phyloP scores from a whole-genome alignment of 2,888 invertebrate species.

The Ormyrus rosae region DNA sequence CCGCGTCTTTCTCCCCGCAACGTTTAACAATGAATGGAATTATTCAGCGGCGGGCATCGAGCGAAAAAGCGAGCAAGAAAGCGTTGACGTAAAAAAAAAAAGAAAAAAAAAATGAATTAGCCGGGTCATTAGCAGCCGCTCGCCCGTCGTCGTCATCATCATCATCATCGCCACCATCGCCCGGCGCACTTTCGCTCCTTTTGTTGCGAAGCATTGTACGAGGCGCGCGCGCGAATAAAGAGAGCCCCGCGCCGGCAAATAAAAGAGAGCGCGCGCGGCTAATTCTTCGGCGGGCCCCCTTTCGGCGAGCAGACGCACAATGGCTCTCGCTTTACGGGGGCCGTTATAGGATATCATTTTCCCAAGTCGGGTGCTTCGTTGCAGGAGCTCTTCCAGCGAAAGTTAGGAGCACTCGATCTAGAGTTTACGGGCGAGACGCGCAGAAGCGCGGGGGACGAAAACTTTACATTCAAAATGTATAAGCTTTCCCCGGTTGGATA shows the following conservation, averaged over 20 bases:
- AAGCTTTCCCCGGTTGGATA: no score
- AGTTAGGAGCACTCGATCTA: background rate
- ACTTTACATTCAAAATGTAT: no score
- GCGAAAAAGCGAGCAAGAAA: background rate
- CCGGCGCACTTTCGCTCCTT: background rate
- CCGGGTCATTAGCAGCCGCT: conserved; percentile 35
- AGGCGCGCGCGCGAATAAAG: background rate
- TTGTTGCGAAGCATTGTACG: conserved; percentile 15
- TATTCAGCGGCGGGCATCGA: conserved; percentile 10
- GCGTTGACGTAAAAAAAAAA: no score
- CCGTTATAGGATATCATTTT: no score
- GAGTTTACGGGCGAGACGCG: conserved; percentile 1
- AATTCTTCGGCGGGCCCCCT: conserved; percentile 7
- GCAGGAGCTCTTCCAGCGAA: no score
- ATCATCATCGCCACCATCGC: background rate
- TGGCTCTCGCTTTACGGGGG: no score
- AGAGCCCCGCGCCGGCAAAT: no score
- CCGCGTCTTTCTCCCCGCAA: no score
- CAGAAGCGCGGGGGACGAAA: no score
- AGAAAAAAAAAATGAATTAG: conserved; percentile 32
- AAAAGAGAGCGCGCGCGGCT: background rate
- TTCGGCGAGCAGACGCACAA: no score
- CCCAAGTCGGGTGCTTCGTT: no score
- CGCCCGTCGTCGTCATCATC: background rate
- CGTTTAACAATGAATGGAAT: conserved; percentile 15